A percentile compares a stretch with the other conserved stretches of the same genome.
phyloP scores from a whole-genome alignment of 2,113 vertebrate genomes.

The Prochilodus magdalenae region DNA sequence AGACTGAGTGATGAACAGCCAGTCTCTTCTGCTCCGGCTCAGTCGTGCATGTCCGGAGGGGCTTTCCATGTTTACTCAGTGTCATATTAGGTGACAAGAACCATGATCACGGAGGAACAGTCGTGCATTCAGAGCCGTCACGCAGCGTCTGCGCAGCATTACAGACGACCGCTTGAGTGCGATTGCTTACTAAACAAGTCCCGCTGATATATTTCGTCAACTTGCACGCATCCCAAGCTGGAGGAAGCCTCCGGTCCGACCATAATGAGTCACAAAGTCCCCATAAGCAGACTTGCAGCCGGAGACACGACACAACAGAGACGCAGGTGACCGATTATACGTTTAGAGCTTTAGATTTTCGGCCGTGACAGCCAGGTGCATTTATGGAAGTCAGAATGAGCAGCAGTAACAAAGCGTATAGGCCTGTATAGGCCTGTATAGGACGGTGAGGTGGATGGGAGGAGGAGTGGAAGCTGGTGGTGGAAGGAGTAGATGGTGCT shows the following conservation, averaged over 20 bases:
- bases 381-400: conserved; percentile 16
- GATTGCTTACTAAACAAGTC: conserved; percentile 72
- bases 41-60: conserved; percentile 55
- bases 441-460: background rate
- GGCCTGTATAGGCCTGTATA: background rate
- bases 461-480: background rate
- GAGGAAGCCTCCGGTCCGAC: conserved; percentile 19
- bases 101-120: conserved; percentile 64
- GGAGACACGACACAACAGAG: background rate
- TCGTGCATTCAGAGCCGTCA: conserved; percentile 39
- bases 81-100: conserved; percentile 61
- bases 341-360: background rate
- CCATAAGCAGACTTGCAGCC: background rate
- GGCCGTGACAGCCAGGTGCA: background rate
- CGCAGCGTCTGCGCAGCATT: conserved; percentile 44
- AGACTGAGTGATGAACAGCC: background rate
- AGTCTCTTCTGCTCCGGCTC: background rate
- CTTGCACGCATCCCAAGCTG: conserved; percentile 34
- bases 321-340: background rate
- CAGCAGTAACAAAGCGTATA: background rate
- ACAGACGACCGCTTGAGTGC: conserved; percentile 59
- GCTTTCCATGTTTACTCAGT: conserved; percentile 68
- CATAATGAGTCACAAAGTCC: conserved; percentile 28
- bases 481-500: no score
- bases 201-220: conserved; percentile 61